Evolutionary conservation across 2,888 invertebrate species (phyloP), one percentile per base, ranked within the genome.

Genomic region (Acheta domesticus): DNA sequence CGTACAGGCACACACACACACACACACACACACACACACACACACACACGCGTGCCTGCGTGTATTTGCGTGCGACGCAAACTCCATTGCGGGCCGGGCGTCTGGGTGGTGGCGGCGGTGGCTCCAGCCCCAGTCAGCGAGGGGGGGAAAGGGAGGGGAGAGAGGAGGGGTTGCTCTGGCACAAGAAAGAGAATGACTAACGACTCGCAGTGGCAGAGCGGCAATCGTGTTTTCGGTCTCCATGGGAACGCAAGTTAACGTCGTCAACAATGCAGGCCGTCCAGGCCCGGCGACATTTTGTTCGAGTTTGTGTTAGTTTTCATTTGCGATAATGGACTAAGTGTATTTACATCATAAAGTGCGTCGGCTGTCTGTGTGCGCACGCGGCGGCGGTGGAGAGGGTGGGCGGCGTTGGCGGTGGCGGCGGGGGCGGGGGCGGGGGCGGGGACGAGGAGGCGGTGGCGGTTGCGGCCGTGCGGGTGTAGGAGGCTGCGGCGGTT

Each of bases 331-430:
- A 80, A 81, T 79, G 80, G 74, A 78, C 77, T 81, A 77, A 81
- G 80, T 80, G 79, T 80, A 81, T 81, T 81, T 81, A 77, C 81
- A 81, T 81, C 76, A 79, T 79, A 79, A 78, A 81, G 81, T 77
- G 48, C 76, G 48, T 48, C 48, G 48, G n/a, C 76, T 49, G 48
- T 49, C 20, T 20, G n/a, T 76, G 76, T 19, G 62, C 62, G 62
- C 62, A n/a, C 62, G 62, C 62, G 62, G n/a, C 16, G 62, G 62
- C 16, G 62, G 19, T 23, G 14, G 12, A 19, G 62, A 62, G 62
- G 62, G 62, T 62, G 19, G 62, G 62, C 62, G 62, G 23, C 2
- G 23, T 2, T 2, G 23, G 62, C 12, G 62, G 14, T 3, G 14
- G 62, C 5, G 62, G 1, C 8, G 62, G 16, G 16, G n/a, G 62